Conservation (phyloP, 2,113 vertebrate genomes). For the Gavialis gangeticus region DNA sequence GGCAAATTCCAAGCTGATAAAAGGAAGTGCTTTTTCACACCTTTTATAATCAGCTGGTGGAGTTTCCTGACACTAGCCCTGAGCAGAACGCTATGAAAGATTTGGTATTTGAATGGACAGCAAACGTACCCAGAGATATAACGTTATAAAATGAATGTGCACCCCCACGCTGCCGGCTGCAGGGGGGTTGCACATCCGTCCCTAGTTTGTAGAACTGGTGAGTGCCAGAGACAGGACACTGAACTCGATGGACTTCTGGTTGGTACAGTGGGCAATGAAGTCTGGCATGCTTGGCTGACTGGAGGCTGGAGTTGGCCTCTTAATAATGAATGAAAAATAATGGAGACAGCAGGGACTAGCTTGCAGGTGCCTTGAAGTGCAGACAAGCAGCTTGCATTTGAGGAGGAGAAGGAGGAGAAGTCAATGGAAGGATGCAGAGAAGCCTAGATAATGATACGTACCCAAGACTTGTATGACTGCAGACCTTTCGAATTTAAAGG, state of each 20-base stretch:
- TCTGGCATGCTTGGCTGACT: not conserved
- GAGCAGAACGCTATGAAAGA: not conserved
- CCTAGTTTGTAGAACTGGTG: not conserved
- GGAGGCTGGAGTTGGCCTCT: not conserved
- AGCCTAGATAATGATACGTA: too few species aligned
- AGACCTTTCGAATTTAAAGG: not conserved
- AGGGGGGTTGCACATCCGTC: not conserved
- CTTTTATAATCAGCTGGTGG: not conserved
- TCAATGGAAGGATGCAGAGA: too few species aligned
- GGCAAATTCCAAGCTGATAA: not conserved
- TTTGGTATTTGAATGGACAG: not conserved
- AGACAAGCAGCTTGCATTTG: not conserved
- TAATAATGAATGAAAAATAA: not conserved
- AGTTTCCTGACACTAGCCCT: not conserved
- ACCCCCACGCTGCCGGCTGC: not conserved
- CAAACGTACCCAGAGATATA: not conserved
- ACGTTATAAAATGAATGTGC: not conserved
- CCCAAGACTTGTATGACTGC: not conserved
- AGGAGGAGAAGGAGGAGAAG: not conserved
- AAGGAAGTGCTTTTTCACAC: not conserved
- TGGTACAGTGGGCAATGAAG: rapidly evolving
- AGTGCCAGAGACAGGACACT: not conserved
- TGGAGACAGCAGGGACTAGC: not conserved
- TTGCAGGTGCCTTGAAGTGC: not conserved
- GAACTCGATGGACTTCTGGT: too few species aligned